Evolutionary conservation across 1,140 invertebrate species (phyloP).

Genomic region (Mycetomoellerius zeteki): DNA sequence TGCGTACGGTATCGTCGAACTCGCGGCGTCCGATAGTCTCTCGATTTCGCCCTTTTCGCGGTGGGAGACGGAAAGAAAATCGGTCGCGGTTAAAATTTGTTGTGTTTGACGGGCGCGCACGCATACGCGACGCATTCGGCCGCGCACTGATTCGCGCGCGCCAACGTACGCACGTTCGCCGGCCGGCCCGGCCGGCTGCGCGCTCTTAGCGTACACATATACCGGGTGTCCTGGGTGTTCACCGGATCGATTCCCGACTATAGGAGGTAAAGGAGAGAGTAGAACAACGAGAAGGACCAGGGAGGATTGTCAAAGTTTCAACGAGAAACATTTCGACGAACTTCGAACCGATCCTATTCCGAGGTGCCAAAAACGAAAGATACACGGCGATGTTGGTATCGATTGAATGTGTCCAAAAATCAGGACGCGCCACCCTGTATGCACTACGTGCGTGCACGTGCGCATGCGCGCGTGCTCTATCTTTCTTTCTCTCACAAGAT

Average conservation of each 20-base stretch:
- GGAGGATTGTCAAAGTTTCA: not conserved
- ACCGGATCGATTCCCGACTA: too few species aligned
- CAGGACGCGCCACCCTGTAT: conserved; percentile 45
- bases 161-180: conserved; percentile 67
- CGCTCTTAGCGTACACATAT: conserved; percentile 35
- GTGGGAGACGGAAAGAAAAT: not conserved
- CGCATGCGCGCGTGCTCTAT: conserved; percentile 58
- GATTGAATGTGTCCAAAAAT: conserved; percentile 1
- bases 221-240: conserved; percentile 40
- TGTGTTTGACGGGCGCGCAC: conserved; percentile 68
- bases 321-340: too few species aligned
- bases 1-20: conserved; percentile 51
- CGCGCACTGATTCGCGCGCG: conserved; percentile 73
- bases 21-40: conserved; percentile 11
- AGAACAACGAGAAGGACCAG: not conserved
- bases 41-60: not conserved
- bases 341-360: not conserved
- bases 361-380: not conserved
- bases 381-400: too few species aligned
- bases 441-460: conserved; percentile 5
- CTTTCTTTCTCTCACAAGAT: conserved; percentile 62
- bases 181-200: conserved; percentile 65
- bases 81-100: conserved; percentile 25
- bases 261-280: not conserved
- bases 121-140: conserved; percentile 69